phyloP scores from a whole-genome alignment of 1,140 invertebrate genomes.

The Cydia fagiglandana region DNA sequence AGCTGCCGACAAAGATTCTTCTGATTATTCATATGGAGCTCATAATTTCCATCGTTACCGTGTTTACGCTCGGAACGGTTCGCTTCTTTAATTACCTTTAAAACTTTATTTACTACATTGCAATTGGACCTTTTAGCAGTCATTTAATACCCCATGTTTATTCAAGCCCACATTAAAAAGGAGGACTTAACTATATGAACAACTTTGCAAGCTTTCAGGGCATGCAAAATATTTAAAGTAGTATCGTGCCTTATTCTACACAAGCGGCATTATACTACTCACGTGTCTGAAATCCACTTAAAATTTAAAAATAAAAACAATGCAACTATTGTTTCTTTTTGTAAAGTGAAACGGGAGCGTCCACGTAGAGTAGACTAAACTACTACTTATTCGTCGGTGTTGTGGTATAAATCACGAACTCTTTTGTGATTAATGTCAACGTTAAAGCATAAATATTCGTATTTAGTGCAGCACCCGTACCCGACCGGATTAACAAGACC shows the following conservation, averaged over 20 bases:
- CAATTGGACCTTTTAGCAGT: conserved; percentile 16
- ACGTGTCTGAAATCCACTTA: conserved; percentile 48
- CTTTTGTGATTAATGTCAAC: conserved; percentile 78
- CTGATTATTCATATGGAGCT: conserved; percentile 21
- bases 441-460: conserved; percentile 72
- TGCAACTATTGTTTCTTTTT: conserved; percentile 57
- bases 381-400: conserved; percentile 56
- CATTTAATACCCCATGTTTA: background rate
- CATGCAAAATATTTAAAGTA: background rate
- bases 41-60: conserved; percentile 22
- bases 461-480: conserved; percentile 73
- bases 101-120: conserved; percentile 3
- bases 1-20: conserved; percentile 40
- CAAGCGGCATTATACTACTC: conserved; percentile 1
- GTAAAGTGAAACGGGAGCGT: conserved; percentile 48
- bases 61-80: conserved; percentile 9
- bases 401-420: conserved; percentile 68
- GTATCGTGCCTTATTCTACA: background rate
- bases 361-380: conserved; percentile 50
- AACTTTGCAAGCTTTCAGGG: background rate
- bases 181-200: background rate
- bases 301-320: conserved; percentile 61
- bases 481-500: conserved; percentile 71
- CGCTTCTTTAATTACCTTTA: background rate
- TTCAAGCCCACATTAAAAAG: conserved; percentile 7